These are phyloP conservation scores for Muntiacus reevesi DNA, from an alignment of 2,113 vertebrate species.

Conservation along the genomic window DNA sequence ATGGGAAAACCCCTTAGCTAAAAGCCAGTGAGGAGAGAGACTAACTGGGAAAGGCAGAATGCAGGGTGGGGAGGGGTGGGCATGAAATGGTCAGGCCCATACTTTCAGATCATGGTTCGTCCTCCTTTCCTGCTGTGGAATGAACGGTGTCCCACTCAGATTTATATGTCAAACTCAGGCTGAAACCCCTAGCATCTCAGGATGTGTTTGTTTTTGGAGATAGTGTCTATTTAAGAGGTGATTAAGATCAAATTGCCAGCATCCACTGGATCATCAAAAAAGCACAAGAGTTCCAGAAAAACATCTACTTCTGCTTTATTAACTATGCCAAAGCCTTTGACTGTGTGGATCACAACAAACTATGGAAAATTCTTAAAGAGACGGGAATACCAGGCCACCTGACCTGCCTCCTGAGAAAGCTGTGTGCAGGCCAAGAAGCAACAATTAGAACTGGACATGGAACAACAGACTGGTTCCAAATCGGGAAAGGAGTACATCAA, in stretches of 20 bases:
- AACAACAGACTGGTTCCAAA: not conserved
- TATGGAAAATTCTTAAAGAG: not conserved
- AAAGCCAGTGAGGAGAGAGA: not conserved
- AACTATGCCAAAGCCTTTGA: not conserved
- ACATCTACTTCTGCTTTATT: not conserved
- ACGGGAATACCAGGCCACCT: not conserved
- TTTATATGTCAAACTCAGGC: not conserved
- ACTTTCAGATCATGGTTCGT: rapidly evolving
- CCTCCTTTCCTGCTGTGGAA: not conserved
- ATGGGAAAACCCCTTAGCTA: not conserved
- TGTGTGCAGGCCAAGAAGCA: not conserved
- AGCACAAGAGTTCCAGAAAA: not conserved
- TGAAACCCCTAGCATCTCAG: not conserved
- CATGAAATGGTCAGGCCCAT: not conserved
- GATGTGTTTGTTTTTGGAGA: not conserved
- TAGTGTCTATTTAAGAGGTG: not conserved
- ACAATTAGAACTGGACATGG: not conserved
- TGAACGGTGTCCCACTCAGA: not conserved
- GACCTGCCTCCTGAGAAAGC: not conserved
- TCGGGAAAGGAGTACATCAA: rapidly evolving
- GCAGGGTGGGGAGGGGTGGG: rapidly evolving
- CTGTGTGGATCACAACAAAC: not conserved
- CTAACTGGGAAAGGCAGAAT: not conserved
- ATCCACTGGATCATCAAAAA: rapidly evolving
- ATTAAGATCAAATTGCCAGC: not conserved